Percentiles rank a stretch among this genome's conserved stretches.
Conservation (phyloP, 2,113 vertebrate species). For the Girardinichthys multiradiatus region DNA sequence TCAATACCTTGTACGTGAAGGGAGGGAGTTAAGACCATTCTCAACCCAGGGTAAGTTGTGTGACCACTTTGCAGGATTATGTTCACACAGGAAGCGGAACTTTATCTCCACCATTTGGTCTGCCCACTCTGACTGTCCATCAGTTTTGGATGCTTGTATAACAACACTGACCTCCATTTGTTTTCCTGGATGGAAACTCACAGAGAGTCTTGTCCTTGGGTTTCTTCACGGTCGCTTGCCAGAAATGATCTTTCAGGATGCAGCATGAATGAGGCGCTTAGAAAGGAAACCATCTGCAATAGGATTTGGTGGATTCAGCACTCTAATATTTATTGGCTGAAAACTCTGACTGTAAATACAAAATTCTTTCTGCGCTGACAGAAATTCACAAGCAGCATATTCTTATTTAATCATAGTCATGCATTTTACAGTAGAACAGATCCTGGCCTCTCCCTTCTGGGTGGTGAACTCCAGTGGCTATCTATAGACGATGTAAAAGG, state of each 20-base stretch:
- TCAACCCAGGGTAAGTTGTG: no score
- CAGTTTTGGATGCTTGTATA: constrained; percentile 12
- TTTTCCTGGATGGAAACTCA: constrained; percentile 13
- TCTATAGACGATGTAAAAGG: no score
- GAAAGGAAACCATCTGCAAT: constrained; percentile 8
- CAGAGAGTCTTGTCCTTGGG: constrained; percentile 10
- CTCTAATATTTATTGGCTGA: constrained; percentile 4
- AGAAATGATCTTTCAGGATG: constrained; percentile 17
- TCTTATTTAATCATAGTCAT: constrained; percentile 38
- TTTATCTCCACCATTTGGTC: no score
- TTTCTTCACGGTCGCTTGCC: constrained; percentile 12
- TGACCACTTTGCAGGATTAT: no score
- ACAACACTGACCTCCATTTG: constrained; percentile 30
- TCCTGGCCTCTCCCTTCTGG: neutral
- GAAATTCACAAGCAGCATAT: constrained; percentile 20
- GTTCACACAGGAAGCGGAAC: no score
- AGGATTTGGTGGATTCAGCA: constrained; percentile 21
- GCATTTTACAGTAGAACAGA: constrained; percentile 26
- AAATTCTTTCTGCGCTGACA: constrained; percentile 12
- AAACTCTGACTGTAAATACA: constrained; percentile 16
- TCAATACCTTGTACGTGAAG: no score
- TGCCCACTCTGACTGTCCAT: no score
- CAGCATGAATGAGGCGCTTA: constrained; percentile 1
- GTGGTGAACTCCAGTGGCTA: no score
- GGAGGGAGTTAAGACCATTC: no score